Base-by-base conservation (phyloP, 2,797 vertebrate species). In the Sebastes hubbsi region DNA sequence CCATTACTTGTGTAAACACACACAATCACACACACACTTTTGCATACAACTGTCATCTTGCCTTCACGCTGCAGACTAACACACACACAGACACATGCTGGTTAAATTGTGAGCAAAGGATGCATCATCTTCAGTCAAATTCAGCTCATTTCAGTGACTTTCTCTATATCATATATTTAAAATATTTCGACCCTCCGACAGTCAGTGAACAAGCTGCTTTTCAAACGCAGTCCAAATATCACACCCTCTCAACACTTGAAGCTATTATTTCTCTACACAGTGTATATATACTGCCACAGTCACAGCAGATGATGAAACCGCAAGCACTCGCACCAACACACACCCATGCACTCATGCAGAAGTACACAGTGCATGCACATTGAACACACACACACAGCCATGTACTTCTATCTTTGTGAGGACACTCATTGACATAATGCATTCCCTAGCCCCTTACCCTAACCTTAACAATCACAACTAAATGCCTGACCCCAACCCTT, bases 261-360 rank as follows among this genome's bases (percentile, higher is more conserved):
- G 72, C 13, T 77, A 63, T 77, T 78, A 69, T 84, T 78, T 86
- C 46, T 75, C 5, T 68, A 38, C 74, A 5, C 38, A 78, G 69
- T 52, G 14, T 78, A 62, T 81, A 54, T 68, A 38, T n/a, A n/a
- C 63, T 61, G 65, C n/a, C 71, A 87, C 69, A 80, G 67, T 87
- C 72, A 56, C 65, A 71, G 83, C 63, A 81, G 65, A 88, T 81
- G 81, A 90, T 52, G 8, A 88, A 90, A 87, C 85, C 84, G 6
- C 87, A 84, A 68, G 68, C 22, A 22, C 60, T 78, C 34, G 72
- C 76, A 86, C 84, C 42, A 65, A 83, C 77, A 78, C 42, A 80
- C 79, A 85, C 77, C 73, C 82, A 24, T 80, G 77, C 80, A 75
- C 63, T 75, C 52, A 38, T 72, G 88, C 85, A 86, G 18, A 81